Base-by-base conservation (phyloP, 1,140 invertebrate genomes). In the Polyergus mexicanus region DNA sequence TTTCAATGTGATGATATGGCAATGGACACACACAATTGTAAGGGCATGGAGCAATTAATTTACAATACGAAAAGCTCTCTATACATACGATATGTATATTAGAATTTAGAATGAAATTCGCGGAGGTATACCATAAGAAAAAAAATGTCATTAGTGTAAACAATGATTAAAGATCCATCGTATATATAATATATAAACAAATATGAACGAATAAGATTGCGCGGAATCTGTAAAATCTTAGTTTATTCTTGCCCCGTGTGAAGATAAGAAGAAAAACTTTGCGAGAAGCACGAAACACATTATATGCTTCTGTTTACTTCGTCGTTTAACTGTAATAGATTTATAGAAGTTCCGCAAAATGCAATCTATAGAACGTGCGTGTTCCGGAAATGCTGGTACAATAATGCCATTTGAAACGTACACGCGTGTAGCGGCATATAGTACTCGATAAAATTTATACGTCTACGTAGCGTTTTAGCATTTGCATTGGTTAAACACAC, bases 241-340 rank as follows among this genome's bases (percentile, higher is more conserved):
- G n/a, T 72, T 81, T 41, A 81, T 81, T 44, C 13, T 56, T 60
- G 44, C 47, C 19, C 8, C n/a, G n/a, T 44, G 68, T 32, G 22
- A 66, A 69, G 65, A 80, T 80, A 83, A 74, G 78, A 83, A 83
- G 66, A 81, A 81, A 71, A 72, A 81, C 51, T 81, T 58, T 11
- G 66, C 54, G 38, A 10, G 38, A 72, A 58, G 78, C 66, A 81
- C 78, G 78, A 81, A 81, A 81, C 66, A 44, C 78, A 81, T 81
- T 81, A 71, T 81, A 58, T 25, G 54, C 35, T 11, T 81, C 51
- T 81, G 78, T 81, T 81, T 81, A 44, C 66, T 71, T 72, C 51
- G 51, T 71, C 77, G 51, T 72, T 81, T 38, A 72, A 81, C 78
- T 58, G 38, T 81, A 71, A 81, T 72, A 81, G 66, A 54, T 81